A percentile compares a stretch with the other conserved stretches of the same genome.
phyloP scores from a whole-genome alignment of 1,140 invertebrate species.

The Drosophila athabasca region DNA sequence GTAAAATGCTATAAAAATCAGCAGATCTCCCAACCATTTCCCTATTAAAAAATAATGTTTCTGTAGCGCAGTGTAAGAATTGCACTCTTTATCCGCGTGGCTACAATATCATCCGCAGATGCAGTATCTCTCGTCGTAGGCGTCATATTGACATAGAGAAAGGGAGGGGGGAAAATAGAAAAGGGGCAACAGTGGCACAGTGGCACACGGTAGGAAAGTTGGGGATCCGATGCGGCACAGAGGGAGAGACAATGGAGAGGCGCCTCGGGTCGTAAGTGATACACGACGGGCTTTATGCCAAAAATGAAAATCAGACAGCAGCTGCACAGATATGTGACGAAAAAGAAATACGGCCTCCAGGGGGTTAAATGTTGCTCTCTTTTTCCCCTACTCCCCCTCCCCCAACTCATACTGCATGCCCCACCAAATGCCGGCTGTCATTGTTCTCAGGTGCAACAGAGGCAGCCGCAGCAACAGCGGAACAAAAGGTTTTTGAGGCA shows the following conservation, averaged over 20 bases:
- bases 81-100: constrained; percentile 33
- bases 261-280: constrained; percentile 56
- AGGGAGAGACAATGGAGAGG: constrained; percentile 11
- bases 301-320: constrained; percentile 63
- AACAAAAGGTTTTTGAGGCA: background rate
- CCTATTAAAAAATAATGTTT: too few relatives aligned
- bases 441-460: constrained; percentile 71
- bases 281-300: constrained; percentile 68
- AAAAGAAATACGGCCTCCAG: background rate
- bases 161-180: constrained; percentile 7
- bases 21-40: background rate
- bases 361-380: background rate
- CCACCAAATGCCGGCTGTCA: constrained; percentile 58
- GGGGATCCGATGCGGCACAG: background rate
- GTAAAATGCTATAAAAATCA: too few relatives aligned
- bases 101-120: constrained; percentile 53
- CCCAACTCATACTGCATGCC: constrained; percentile 3
- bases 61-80: constrained; percentile 41
- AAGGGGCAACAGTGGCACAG: background rate
- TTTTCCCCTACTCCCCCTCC: background rate
- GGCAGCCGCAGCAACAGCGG: constrained; percentile 38
- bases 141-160: constrained; percentile 59
- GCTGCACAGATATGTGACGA: constrained; percentile 28
- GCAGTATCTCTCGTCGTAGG: constrained; percentile 11
- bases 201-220: constrained; percentile 1